phyloP scores from a whole-genome alignment of 2,113 vertebrate genomes.

The Dermatemys mawii region DNA sequence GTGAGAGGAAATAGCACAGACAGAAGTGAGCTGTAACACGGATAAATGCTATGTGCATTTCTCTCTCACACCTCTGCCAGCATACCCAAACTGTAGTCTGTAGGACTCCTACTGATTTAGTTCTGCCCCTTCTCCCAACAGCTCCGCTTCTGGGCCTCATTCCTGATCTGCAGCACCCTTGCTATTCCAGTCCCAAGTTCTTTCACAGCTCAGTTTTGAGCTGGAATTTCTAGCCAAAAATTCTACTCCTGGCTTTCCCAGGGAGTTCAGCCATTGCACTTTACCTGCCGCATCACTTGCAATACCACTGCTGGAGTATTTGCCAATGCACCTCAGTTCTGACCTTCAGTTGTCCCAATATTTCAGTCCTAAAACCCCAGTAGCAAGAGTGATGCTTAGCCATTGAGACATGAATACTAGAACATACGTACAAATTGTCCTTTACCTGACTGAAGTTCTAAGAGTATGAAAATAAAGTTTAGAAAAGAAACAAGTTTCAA shows the following conservation, averaged over 20 bases:
- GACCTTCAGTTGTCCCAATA: background rate
- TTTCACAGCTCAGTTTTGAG: background rate
- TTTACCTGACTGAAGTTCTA: background rate
- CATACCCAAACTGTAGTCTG: background rate
- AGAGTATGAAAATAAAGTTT: background rate
- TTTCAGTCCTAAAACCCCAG: background rate
- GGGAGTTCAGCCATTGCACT: background rate
- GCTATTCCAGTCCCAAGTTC: background rate
- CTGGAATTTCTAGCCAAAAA: background rate
- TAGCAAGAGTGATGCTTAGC: background rate
- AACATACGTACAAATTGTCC: background rate
- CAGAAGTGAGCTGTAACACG: background rate
- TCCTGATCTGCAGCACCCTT: background rate
- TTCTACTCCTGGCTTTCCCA: background rate
- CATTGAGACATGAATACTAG: background rate
- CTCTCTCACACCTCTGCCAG: background rate
- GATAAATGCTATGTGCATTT: background rate
- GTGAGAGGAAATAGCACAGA: background rate
- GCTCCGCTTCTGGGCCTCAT: background rate
- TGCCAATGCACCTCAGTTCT: background rate
- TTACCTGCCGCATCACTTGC: background rate
- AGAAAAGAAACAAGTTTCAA: background rate
- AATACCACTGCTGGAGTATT: background rate
- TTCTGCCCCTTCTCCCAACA: background rate
- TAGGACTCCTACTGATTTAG: background rate